phyloP scores from a whole-genome alignment of 2,888 invertebrate genomes.

The Tenthredo livida region DNA sequence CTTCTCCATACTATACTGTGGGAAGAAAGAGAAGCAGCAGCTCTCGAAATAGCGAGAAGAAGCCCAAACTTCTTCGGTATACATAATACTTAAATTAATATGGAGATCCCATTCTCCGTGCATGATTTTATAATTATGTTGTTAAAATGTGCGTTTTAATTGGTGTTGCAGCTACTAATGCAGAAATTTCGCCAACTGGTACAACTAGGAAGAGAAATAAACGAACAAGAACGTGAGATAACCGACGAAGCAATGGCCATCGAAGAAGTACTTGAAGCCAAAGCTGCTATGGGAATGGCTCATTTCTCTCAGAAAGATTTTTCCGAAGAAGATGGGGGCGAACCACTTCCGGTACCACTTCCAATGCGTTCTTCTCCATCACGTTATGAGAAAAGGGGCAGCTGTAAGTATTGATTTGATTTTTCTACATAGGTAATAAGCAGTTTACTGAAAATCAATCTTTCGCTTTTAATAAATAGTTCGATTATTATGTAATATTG shows the following conservation, averaged over 20 bases:
- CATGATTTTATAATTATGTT: background rate
- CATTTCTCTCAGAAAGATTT: constrained; percentile 11
- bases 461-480: background rate
- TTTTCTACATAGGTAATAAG: background rate
- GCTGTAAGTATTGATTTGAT: constrained; percentile 66
- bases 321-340: constrained; percentile 62
- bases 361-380: constrained; percentile 65
- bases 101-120: no score
- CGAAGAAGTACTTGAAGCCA: constrained; percentile 67
- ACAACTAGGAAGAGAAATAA: constrained; percentile 66
- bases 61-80: no score
- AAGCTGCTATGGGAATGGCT: constrained; percentile 56
- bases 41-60: no score
- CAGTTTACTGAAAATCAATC: background rate
- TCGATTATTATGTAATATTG: background rate
- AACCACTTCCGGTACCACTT: constrained; percentile 70
- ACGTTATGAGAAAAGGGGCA: constrained; percentile 71
- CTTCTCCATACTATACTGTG: background rate
- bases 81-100: background rate
- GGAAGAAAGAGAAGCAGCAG: background rate
- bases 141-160: background rate
- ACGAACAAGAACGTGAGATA: constrained; percentile 69
- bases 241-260: constrained; percentile 69
- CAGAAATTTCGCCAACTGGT: constrained; percentile 68
- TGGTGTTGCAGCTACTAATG: constrained; percentile 60